Percentiles rank a stretch among this genome's conserved stretches.
Conservation (phyloP, 30 jellyfish, hydroid and myxozoan species). For the Pseudorhiza aurosa region DNA sequence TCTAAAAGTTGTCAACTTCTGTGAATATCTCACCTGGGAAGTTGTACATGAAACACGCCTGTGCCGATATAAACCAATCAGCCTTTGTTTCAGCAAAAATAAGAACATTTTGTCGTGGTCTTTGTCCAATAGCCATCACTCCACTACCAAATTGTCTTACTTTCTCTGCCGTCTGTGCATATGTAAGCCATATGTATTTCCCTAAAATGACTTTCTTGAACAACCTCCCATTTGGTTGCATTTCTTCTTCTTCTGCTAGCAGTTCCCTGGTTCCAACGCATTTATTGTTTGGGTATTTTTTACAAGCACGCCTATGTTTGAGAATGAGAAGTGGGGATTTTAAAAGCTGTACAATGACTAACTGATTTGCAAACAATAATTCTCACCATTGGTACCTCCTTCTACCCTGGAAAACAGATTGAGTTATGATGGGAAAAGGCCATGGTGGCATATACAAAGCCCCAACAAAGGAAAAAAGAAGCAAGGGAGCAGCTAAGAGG, state of each 20-base stretch:
- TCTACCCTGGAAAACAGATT: too few relatives aligned
- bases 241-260: constrained; percentile 93
- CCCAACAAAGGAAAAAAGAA: too few relatives aligned
- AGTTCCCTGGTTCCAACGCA: constrained; percentile 96
- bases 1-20: too few relatives aligned
- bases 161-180: constrained; percentile 63
- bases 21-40: constrained; percentile 72
- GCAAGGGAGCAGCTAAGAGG: too few relatives aligned
- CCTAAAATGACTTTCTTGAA: constrained; percentile 94
- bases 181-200: constrained; percentile 89
- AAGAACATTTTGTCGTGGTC: constrained; percentile 65
- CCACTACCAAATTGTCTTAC: constrained; percentile 83
- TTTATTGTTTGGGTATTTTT: constrained; percentile 53
- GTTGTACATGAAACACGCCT: constrained; percentile 85
- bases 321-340: too few relatives aligned
- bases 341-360: too few relatives aligned
- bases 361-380: too few relatives aligned
- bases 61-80: constrained; percentile 93
- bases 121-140: constrained; percentile 80
- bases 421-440: too few relatives aligned
- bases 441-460: too few relatives aligned
- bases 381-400: too few relatives aligned
- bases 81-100: constrained; percentile 97
- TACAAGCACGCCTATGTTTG: constrained; percentile 71
- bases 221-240: constrained; percentile 92